Evolutionary conservation across 2,113 vertebrate species (phyloP), one percentile per base, ranked within the genome.

Genomic region (Hypanus sabinus): DNA sequence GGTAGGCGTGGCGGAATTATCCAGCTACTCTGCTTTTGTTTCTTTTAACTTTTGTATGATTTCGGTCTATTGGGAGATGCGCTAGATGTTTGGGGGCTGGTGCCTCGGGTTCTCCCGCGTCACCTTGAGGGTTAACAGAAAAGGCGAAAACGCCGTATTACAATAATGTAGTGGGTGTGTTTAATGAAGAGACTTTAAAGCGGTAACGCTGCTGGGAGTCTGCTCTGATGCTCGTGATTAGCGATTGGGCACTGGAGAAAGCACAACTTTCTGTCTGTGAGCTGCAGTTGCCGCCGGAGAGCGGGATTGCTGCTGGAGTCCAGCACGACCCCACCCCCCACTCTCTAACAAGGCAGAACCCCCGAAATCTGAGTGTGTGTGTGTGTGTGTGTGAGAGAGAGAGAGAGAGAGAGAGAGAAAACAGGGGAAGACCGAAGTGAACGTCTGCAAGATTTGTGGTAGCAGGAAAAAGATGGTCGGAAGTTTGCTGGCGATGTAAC

Each of bases 401-500:
- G 65, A 68, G 65, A 68, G 65, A 68, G 65, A 5, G 65, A 5
- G 65, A 20, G 14, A 14, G 70, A 20, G 70, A 22, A 16, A 22
- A 16, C 12, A 16, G 71, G 71, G 20, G 71, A 24, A 24, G 62
- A 65, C 62, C 62, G 1, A 46, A 46, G 2, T 18, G 12, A 20
- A 20, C 16, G 71, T 73, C 5, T 73, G 71, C 22, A 73, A 65
- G 18, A 20, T 2, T 27, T 83, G 80, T 20, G 38, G 14, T 30
- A 30, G 57, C n/a, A 30, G 27, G 80, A 12, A 10, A 22, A 68
- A 65, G 14, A 68, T 90, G 85, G 12, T 90, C 30, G 60, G 83
- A 87, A 87, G 83, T 87, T 87, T 87, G 83, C 55, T 87, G 55
- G 55, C 55, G 55, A 5, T 60, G 83, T 87, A 46, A 85, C 46